Conservation (phyloP, 2,113 vertebrate genomes). For the Setophaga kirtlandii region DNA sequence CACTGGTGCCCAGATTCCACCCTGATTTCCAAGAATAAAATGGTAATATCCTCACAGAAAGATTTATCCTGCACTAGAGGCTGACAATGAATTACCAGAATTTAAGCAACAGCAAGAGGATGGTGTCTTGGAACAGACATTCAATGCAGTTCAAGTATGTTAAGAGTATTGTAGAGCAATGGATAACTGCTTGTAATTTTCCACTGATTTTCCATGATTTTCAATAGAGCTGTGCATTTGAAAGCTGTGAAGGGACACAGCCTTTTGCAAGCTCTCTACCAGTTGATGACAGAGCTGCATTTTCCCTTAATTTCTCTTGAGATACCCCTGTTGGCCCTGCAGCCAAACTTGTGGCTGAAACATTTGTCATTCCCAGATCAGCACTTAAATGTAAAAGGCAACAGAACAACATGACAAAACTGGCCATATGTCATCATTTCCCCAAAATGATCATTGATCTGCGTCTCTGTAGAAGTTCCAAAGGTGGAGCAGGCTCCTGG, state of each 20-base stretch:
- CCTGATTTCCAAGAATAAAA: neutral
- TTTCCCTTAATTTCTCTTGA: neutral
- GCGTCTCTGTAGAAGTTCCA: neutral
- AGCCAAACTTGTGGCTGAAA: neutral
- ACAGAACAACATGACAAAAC: neutral
- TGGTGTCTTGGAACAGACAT: neutral
- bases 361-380: neutral
- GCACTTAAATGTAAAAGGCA: neutral
- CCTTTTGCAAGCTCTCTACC: neutral
- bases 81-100: neutral
- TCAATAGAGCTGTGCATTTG: neutral
- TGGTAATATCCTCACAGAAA: neutral
- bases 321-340: neutral
- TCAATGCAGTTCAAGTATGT: neutral
- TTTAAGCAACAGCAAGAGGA: neutral
- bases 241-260: neutral
- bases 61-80: neutral
- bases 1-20: neutral
- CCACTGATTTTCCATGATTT: neutral
- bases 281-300: neutral
- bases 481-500: rapidly evolving
- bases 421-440: neutral
- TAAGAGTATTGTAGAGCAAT: neutral
- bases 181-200: slow-evolving; percentile 8
- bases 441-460: neutral